Conservation (phyloP, 2,888 invertebrate species). For the Drosophila infuscata region DNA sequence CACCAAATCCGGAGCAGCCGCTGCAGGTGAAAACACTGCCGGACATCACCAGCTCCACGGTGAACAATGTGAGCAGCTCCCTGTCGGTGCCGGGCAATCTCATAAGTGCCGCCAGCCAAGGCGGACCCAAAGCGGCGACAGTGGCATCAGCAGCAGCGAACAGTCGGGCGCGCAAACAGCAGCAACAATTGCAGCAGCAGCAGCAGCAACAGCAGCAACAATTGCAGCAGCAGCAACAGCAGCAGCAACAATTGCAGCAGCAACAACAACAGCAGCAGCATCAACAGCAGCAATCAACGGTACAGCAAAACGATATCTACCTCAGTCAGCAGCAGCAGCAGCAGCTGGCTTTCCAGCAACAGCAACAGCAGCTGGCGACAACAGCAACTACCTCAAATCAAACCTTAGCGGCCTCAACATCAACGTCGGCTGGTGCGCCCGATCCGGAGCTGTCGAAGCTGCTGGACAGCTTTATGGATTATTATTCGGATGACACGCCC, state of each 20-base stretch:
- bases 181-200: conserved; percentile 85
- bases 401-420: conserved; percentile 73
- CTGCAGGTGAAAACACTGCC: conserved; percentile 84
- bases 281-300: conserved; percentile 72
- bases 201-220: conserved; percentile 57
- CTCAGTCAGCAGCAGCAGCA: conserved; percentile 84
- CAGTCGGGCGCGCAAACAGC: conserved; percentile 81
- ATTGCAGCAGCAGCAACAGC: conserved; percentile 65
- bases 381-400: conserved; percentile 83
- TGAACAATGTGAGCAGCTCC: conserved; percentile 77
- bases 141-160: conserved; percentile 84
- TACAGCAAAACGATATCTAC: conserved; percentile 84
- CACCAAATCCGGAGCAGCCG: conserved; percentile 82
- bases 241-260: conserved; percentile 83
- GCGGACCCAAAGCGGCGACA: conserved; percentile 84
- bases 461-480: conserved; percentile 93
- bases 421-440: conserved; percentile 71
- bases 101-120: conserved; percentile 67
- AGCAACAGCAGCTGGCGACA: conserved; percentile 71
- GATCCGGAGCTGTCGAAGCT: conserved; percentile 93
- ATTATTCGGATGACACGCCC: conserved; percentile 88
- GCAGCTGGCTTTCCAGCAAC: conserved; percentile 68
- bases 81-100: conserved; percentile 72
- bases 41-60: conserved; percentile 83
- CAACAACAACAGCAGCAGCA: conserved; percentile 77